Percentiles rank a stretch among this genome's conserved stretches.
These are phyloP conservation scores for Pterocles orientalis DNA, from an alignment of 2,113 vertebrate genomes.

Conservation along the genomic window DNA sequence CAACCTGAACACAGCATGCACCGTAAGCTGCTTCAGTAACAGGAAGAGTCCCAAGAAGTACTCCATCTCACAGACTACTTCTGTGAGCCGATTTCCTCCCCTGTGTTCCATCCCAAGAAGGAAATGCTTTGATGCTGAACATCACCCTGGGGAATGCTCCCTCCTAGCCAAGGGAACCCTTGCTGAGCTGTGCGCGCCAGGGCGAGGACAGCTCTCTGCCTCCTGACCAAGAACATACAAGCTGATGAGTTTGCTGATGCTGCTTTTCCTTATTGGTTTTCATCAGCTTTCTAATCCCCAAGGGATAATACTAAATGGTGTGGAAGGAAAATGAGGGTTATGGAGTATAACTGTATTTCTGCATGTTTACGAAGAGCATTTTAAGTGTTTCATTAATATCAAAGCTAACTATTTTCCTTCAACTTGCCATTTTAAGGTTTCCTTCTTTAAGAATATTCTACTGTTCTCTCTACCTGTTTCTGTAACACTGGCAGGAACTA, in stretches of 20 bases:
- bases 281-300: background rate
- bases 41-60: background rate
- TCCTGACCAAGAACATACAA: accelerated
- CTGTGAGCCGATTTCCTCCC: background rate
- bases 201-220: background rate
- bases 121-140: background rate
- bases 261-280: background rate
- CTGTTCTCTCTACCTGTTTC: background rate
- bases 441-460: background rate
- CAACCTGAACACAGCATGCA: background rate
- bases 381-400: background rate
- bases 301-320: background rate
- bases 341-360: background rate
- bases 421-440: background rate
- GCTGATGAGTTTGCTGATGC: background rate
- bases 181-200: background rate
- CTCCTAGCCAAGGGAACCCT: background rate
- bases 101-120: background rate
- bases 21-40: background rate
- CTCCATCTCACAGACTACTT: background rate
- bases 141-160: background rate
- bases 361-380: background rate
- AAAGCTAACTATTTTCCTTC: background rate
- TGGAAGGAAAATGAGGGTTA: background rate
- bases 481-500: background rate